Evolutionary conservation across 1,140 invertebrate species (phyloP).

Genomic region (Hylyphantes graminicola): DNA sequence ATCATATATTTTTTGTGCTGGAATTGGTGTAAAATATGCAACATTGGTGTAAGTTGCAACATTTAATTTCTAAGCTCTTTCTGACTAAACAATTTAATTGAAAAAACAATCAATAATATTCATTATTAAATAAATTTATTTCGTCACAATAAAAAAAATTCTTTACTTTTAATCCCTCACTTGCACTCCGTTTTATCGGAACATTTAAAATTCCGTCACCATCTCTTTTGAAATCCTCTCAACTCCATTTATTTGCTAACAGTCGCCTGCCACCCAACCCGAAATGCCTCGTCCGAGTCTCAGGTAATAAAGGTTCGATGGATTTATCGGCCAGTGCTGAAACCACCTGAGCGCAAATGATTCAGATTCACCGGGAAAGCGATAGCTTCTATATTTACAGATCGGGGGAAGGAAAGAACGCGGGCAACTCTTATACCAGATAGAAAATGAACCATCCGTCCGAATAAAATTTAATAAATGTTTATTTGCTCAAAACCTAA

Average conservation of each 20-base stretch:
- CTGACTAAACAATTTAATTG: no score
- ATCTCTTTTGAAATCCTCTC: constrained; percentile 1
- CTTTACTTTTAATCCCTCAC: background rate
- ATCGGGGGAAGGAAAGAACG: background rate
- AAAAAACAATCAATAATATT: no score
- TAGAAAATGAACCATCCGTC: no score
- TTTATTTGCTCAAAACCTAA: no score
- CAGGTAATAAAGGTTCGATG: constrained; percentile 16
- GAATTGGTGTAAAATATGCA: no score
- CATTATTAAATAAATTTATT: no score
- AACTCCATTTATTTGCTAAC: constrained; percentile 22
- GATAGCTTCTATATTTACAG: constrained; percentile 7
- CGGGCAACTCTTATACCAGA: no score
- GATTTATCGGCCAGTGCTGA: constrained; percentile 33
- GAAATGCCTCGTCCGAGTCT: constrained; percentile 1
- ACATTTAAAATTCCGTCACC: constrained; percentile 23
- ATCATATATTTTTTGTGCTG: no score
- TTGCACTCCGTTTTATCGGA: background rate
- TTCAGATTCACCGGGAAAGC: constrained; percentile 21
- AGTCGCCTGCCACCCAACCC: background rate
- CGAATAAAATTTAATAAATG: no score
- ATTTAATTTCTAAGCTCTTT: no score
- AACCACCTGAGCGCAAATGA: constrained; percentile 39
- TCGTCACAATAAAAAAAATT: background rate
- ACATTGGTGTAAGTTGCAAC: no score